Evolutionary conservation across 2,113 vertebrate species (phyloP), one percentile per base, ranked within the genome.

Genomic region (Halichoeres trimaculatus): DNA sequence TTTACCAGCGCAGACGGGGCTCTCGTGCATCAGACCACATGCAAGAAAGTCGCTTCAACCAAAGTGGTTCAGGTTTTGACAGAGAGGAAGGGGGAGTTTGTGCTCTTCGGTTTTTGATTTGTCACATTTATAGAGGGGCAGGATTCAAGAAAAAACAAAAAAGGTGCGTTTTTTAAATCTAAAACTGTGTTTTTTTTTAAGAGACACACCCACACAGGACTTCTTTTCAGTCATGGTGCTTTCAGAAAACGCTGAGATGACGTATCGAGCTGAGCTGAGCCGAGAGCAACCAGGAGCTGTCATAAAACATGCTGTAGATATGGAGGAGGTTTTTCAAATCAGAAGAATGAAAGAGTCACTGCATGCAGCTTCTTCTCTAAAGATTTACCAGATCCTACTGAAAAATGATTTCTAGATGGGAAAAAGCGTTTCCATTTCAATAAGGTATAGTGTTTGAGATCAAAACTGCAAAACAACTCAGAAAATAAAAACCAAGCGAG

Each of bases 81-180:
- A n/a, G 30, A 30, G 6, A 30, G 30, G 30, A 30, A 6, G 30
- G 30, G 30, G 30, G 43, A 5, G 24, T 63, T 76, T 87, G 81
- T 76, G 81, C 81, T 87, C 77, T 63, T 83, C 3, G 47, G 38
- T 24, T 30, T 69, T 65, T 17, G 19, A 76, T 58, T 58, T 8
- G 51, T 67, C 50, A 16, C 43, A 5, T 14, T 45, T 40, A 45
- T 1, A 17, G 7, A 14, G 41, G 41, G 14, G 16, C 17, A 13
- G 41, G 14, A 43, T 43, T 43, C 14, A 45, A 45, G 43, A 19
- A 19, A 30, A 17, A 43, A 12, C n/a, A n/a, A 30, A 3, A 30
- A 45, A 45, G 43, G 43, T 17, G 43, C 17, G n/a, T n/a, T 2
- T 45, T 45, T 19, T 19, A 8, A 17, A 19, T 5, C 14, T 8